Conservation (phyloP, 2,797 vertebrate species). For the Lacerta viridis region DNA sequence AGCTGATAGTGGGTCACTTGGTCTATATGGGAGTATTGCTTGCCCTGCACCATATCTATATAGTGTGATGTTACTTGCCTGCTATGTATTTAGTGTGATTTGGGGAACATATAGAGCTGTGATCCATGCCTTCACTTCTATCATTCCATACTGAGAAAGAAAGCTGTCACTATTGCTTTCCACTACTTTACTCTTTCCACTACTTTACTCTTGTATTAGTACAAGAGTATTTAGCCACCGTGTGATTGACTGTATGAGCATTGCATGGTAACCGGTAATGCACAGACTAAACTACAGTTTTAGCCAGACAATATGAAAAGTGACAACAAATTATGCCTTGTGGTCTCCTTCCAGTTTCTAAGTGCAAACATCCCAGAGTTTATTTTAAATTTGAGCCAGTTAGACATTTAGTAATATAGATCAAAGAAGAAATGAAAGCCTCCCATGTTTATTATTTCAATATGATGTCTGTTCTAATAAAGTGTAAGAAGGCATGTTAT, state of each 20-base stretch:
- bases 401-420: slow-evolving; percentile 81
- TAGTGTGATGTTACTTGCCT: background rate
- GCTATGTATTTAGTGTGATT: slow-evolving; percentile 76
- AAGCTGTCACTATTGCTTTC: slow-evolving; percentile 83
- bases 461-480: slow-evolving; percentile 85
- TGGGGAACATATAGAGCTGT: slow-evolving; percentile 79
- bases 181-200: slow-evolving; percentile 63
- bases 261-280: slow-evolving; percentile 73
- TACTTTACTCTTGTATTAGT: slow-evolving; percentile 64
- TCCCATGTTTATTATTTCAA: slow-evolving; percentile 86
- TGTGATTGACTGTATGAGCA: slow-evolving; percentile 77
- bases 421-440: slow-evolving; percentile 81
- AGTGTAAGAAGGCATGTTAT: slow-evolving; percentile 78
- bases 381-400: slow-evolving; percentile 82
- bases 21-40: slow-evolving; percentile 2
- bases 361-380: slow-evolving; percentile 81
- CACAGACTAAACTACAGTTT: slow-evolving; percentile 84
- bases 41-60: background rate
- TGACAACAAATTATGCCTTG: slow-evolving; percentile 83
- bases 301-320: slow-evolving; percentile 76
- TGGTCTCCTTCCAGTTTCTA: slow-evolving; percentile 81
- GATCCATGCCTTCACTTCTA: slow-evolving; percentile 82
- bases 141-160: slow-evolving; percentile 85
- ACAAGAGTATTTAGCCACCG: slow-evolving; percentile 82
- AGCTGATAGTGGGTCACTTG: background rate